Conservation (phyloP, 1,140 invertebrate genomes). For the Condylostylus longicornis region DNA sequence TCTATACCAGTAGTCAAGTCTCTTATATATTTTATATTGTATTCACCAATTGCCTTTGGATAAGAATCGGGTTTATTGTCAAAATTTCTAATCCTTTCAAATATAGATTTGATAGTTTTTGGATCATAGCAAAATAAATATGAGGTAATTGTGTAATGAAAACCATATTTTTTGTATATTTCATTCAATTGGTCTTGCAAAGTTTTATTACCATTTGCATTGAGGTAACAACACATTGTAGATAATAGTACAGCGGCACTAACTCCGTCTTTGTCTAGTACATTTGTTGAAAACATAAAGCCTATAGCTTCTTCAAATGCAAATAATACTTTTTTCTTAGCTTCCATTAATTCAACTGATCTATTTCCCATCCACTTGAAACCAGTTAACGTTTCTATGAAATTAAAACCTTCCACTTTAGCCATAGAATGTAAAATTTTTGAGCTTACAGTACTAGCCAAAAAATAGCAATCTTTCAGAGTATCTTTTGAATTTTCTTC, state of each 20-base stretch:
- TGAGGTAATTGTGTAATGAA: constrained; percentile 70
- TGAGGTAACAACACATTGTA: constrained; percentile 63
- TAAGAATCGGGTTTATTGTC: constrained; percentile 38
- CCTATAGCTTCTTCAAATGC: constrained; percentile 93
- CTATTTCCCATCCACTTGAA: constrained; percentile 99
- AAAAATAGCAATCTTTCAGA: constrained; percentile 52
- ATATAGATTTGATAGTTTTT: constrained; percentile 56
- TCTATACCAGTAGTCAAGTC: constrained; percentile 87
- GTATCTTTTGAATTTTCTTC: constrained; percentile 34
- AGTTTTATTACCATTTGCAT: constrained; percentile 42
- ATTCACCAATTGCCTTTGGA: constrained; percentile 57
- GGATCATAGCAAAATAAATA: constrained; percentile 79
- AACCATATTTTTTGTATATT: constrained; percentile 74
- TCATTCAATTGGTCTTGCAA: constrained; percentile 61
- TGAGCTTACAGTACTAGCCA: constrained; percentile 92
- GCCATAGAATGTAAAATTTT: constrained; percentile 84
- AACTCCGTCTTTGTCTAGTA: constrained; percentile 94
- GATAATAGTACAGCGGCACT: constrained; percentile 65
- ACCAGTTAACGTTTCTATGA: constrained; percentile 91
- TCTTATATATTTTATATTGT: constrained; percentile 55
- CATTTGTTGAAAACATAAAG: constrained; percentile 78
- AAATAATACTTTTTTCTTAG: constrained; percentile 68
- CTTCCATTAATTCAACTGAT: constrained; percentile 50
- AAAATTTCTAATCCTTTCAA: constrained; percentile 67
- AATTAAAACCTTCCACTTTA: constrained; percentile 65